A percentile compares a stretch with the other conserved stretches of the same genome.
These are phyloP conservation scores for Sapajus apella DNA, from an alignment of 2,113 vertebrate species.

Conservation along the genomic window DNA sequence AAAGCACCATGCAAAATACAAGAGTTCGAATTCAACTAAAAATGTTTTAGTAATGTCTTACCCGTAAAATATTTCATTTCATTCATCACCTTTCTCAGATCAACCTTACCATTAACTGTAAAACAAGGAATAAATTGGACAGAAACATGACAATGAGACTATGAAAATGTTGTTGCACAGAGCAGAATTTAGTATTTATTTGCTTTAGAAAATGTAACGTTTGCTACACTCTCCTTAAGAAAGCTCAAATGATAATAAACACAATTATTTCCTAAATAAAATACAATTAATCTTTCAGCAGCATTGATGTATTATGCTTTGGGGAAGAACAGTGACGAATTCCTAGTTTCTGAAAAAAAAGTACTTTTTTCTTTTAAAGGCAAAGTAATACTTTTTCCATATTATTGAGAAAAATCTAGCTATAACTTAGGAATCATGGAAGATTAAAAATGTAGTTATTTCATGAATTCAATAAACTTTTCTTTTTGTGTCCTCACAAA, in stretches of 20 bases:
- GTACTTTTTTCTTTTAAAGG: neutral
- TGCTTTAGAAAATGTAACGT: neutral
- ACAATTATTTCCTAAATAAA: neutral
- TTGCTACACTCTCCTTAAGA: neutral
- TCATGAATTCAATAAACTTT: neutral
- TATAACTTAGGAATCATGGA: neutral
- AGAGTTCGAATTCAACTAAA: neutral
- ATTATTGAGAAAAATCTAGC: neutral
- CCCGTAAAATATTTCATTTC: constrained; percentile 29
- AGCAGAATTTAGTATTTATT: neutral
- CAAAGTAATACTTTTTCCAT: neutral
- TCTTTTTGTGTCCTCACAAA: neutral
- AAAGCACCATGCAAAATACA: neutral
- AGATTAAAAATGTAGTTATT: neutral
- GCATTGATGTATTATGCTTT: neutral
- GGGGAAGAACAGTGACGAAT: neutral
- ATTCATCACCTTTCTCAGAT: constrained; percentile 32
- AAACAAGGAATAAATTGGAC: constrained; percentile 38
- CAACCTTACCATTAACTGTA: constrained; percentile 43
- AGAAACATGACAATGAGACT: neutral
- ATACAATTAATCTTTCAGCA: neutral
- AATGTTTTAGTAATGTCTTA: neutral
- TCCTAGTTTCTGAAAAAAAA: neutral
- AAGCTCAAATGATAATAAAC: neutral
- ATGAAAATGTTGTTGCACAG: neutral